Evolutionary conservation across 2,113 vertebrate species (phyloP).

Genomic region (Camelus dromedarius): DNA sequence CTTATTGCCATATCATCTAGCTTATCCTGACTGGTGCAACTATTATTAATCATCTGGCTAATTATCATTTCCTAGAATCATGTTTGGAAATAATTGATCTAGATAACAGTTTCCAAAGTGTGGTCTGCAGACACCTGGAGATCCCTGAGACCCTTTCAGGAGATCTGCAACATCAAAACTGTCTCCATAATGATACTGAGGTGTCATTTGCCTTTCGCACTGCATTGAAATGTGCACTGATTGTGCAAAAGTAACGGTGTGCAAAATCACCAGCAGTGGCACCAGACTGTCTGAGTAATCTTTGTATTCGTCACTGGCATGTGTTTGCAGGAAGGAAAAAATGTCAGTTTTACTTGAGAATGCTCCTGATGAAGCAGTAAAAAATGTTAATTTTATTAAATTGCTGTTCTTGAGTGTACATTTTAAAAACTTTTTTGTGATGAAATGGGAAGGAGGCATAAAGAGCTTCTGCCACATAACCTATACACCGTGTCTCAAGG

Average conservation of each 20-base stretch:
- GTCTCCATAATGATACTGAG: background rate
- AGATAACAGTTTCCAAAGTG: background rate
- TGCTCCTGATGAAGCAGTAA: background rate
- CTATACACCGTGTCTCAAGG: background rate
- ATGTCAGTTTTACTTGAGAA: background rate
- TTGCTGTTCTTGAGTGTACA: background rate
- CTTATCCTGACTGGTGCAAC: background rate
- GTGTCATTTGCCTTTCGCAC: background rate
- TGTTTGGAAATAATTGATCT: constrained; percentile 8
- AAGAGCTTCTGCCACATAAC: background rate
- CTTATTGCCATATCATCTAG: background rate
- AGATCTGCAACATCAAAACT: background rate
- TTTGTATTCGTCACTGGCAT: background rate
- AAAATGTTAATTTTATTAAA: constrained; percentile 13
- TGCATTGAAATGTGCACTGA: background rate
- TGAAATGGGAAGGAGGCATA: background rate
- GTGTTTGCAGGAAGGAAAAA: background rate
- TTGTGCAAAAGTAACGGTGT: background rate
- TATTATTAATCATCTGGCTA: background rate
- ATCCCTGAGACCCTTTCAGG: background rate
- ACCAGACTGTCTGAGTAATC: background rate
- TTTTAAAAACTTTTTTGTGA: background rate
- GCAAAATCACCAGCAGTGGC: background rate
- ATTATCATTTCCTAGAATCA: background rate
- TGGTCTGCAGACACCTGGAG: background rate